Conservation (phyloP, 2,888 invertebrate species). For the Drepana falcataria region DNA sequence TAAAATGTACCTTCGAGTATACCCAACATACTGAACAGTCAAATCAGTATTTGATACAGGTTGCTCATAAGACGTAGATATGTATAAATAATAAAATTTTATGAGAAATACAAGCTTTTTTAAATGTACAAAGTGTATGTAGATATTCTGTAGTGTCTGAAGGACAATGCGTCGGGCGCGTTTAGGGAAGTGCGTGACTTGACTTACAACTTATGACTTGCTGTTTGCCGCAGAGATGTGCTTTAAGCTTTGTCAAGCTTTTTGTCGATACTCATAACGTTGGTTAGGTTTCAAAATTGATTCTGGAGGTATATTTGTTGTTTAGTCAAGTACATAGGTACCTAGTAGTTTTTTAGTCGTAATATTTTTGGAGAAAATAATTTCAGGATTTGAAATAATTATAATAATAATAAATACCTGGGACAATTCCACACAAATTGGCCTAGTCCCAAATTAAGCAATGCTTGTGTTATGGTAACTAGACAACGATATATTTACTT, state of each 20-base stretch:
- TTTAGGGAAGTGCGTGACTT: conserved; percentile 74
- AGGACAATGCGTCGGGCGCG: conserved; percentile 56
- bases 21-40: too few species aligned
- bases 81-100: conserved; percentile 16
- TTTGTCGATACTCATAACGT: conserved; percentile 18
- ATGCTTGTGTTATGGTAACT: not conserved
- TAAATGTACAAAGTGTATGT: conserved; percentile 23
- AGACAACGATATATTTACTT: too few species aligned
- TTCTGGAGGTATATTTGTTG: not conserved
- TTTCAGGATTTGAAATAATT: too few species aligned
- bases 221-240: conserved; percentile 22
- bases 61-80: too few species aligned
- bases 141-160: conserved; percentile 37
- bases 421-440: not conserved
- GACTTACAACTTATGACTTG: conserved; percentile 57
- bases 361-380: too few species aligned
- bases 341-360: too few species aligned
- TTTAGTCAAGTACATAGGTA: too few species aligned
- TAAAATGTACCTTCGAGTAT: too few species aligned
- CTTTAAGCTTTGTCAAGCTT: conserved; percentile 6
- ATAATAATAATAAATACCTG: too few species aligned
- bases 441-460: not conserved
- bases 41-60: too few species aligned
- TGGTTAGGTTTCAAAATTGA: too few species aligned
- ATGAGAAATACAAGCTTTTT: conserved; percentile 11